Base-by-base conservation (phyloP, 2,888 invertebrate genomes). In the Melieria picta region DNA sequence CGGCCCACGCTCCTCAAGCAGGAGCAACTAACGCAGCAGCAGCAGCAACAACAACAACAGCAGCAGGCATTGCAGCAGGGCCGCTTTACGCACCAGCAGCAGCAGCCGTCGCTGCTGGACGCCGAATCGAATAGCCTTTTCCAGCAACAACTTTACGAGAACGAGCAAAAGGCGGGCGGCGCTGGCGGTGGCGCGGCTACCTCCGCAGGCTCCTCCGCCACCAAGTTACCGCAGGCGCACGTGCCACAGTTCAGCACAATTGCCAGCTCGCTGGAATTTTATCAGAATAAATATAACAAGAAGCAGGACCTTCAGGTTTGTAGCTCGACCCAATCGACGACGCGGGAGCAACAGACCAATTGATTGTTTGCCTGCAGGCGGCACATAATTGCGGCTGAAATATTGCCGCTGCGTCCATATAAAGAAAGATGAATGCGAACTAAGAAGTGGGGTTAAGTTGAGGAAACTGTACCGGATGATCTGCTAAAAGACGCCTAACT, bases 281-380 rank as follows among this genome's bases (percentile, higher is more conserved):
- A 86, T 81, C 86, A 86, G 78, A 85, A 86, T 78, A 85, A 85
- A 78, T 85, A 84, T 78, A 81, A 81, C 73, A 86, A 85, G 79
- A 85, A 85, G 81, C 83, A 85, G 80, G 86, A 85, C 79, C 82
- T 83, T 81, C 86, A 84, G 83, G 85, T 85, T 81, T 81, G 82
- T 79, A 76, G 30, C 30, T 30, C 30, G 30, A 30, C 30, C 30
- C 30, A 30, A 30, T 30, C 30, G 30, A 30, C 30, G 30, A 30
- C 30, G 30, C 30, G 30, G 30, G 30, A 30, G 30, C 30, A 30
- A 30, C 30, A 30, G 30, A 30, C 30, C 30, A 30, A 30, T 2
- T 30, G 30, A 30, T 30, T 30, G 30, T 30, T 30, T 30, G 30
- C 30, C 30, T 30, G 30, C 30, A 30, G 30, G 30, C 30, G 30